These are phyloP conservation scores for Cololabis saira DNA, from an alignment of 2,113 vertebrate genomes.

Conservation along the genomic window DNA sequence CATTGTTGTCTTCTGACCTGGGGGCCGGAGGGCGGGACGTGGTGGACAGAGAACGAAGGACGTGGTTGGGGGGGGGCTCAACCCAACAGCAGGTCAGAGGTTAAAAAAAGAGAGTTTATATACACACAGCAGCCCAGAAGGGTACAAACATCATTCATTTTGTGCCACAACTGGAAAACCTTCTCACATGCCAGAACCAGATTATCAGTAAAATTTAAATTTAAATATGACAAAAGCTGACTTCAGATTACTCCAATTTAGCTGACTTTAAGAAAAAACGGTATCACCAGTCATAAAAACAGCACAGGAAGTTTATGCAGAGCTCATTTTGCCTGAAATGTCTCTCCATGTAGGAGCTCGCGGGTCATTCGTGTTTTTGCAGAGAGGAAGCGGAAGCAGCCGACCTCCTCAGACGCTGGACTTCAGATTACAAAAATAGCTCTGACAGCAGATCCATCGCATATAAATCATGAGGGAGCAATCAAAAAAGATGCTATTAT, in stretches of 20 bases:
- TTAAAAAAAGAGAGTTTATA: slow-evolving; percentile 41
- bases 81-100: slow-evolving; percentile 44
- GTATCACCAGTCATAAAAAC: slow-evolving; percentile 12
- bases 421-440: slow-evolving; percentile 67
- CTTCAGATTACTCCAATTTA: slow-evolving; percentile 12
- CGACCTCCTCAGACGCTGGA: slow-evolving; percentile 10
- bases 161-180: slow-evolving; percentile 29
- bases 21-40: slow-evolving; percentile 14
- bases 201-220: slow-evolving; percentile 10
- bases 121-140: slow-evolving; percentile 48
- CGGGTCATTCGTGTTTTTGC: too few relatives aligned
- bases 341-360: background rate
- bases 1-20: slow-evolving; percentile 34
- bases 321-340: slow-evolving; percentile 15
- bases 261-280: slow-evolving; percentile 6
- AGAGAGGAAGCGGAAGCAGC: background rate
- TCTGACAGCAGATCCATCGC: slow-evolving; percentile 45
- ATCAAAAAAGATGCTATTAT: slow-evolving; percentile 40
- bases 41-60: slow-evolving; percentile 12
- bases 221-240: slow-evolving; percentile 8
- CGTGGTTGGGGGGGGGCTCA: background rate
- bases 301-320: slow-evolving; percentile 4
- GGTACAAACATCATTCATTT: slow-evolving; percentile 39
- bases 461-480: slow-evolving; percentile 5
- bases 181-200: background rate